Evolutionary conservation across 2,888 invertebrate genomes (phyloP).

Genomic region (Apodemia hepburni): DNA sequence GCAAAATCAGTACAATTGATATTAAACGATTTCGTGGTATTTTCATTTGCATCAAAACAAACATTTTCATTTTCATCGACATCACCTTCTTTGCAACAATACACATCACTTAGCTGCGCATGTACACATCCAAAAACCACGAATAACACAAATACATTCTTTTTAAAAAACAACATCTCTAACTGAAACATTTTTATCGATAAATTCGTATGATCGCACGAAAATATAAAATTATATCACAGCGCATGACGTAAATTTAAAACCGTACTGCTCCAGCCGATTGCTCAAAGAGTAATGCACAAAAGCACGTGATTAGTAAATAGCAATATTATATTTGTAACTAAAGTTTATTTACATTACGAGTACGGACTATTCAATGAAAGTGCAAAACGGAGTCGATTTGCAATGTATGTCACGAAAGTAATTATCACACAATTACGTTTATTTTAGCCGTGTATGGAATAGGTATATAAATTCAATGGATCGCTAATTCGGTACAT

Average conservation of each 20-base stretch:
- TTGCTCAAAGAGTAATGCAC: neutral
- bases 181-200: neutral
- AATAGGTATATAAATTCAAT: too few species aligned
- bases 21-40: neutral
- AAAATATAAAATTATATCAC: neutral
- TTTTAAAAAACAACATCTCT: neutral
- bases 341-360: neutral
- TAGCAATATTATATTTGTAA: neutral
- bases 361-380: too few species aligned
- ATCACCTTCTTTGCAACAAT: neutral
- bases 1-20: neutral
- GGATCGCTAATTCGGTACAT: too few species aligned
- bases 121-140: neutral
- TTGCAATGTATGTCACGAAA: constrained; percentile 2
- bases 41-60: neutral
- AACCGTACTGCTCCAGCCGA: neutral
- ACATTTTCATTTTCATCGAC: neutral
- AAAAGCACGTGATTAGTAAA: neutral
- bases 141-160: neutral
- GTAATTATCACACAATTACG: neutral
- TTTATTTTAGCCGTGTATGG: too few species aligned
- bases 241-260: neutral
- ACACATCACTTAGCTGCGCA: neutral
- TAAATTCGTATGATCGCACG: neutral
- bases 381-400: neutral